Conservation (phyloP, 37 sponge, comb jelly and placozoan species). For the Oopsacas minuta region DNA sequence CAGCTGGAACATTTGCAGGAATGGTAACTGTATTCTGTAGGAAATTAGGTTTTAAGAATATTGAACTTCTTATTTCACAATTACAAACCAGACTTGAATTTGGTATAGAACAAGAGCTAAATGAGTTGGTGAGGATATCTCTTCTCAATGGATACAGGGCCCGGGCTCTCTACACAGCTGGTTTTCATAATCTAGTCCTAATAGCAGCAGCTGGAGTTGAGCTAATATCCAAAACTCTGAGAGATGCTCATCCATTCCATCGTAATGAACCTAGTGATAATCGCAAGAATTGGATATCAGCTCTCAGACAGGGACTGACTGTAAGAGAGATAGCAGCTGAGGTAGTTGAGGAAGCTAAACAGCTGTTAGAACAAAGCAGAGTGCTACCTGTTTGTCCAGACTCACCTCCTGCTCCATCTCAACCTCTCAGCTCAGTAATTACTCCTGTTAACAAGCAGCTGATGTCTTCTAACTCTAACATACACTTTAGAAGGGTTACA, state of each 20-base stretch:
- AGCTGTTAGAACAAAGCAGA: slow-evolving; percentile 35
- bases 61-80: slow-evolving; percentile 82
- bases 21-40: slow-evolving; percentile 92
- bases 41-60: slow-evolving; percentile 68
- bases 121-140: slow-evolving; percentile 75
- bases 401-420: not conserved
- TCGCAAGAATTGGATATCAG: slow-evolving; percentile 52
- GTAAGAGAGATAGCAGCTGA: slow-evolving; percentile 52
- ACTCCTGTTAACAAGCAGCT: not conserved
- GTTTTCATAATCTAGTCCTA: slow-evolving; percentile 58
- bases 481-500: not conserved
- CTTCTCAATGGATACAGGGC: slow-evolving; percentile 76
- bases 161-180: slow-evolving; percentile 81
- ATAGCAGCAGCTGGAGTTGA: slow-evolving; percentile 63
- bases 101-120: slow-evolving; percentile 86
- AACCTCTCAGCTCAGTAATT: not conserved
- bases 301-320: slow-evolving; percentile 52
- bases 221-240: slow-evolving; percentile 46
- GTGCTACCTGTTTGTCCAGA: slow-evolving; percentile 7
- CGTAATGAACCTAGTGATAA: not conserved
- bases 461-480: not conserved
- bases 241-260: slow-evolving; percentile 71
- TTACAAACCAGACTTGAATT: slow-evolving; percentile 82
- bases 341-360: slow-evolving; percentile 71
- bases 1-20: slow-evolving; percentile 89